These are phyloP conservation scores for Halisarca cf. caerulea DNA, from an alignment of 37 sponge, comb jelly and placozoan genomes.

Conservation along the genomic window DNA sequence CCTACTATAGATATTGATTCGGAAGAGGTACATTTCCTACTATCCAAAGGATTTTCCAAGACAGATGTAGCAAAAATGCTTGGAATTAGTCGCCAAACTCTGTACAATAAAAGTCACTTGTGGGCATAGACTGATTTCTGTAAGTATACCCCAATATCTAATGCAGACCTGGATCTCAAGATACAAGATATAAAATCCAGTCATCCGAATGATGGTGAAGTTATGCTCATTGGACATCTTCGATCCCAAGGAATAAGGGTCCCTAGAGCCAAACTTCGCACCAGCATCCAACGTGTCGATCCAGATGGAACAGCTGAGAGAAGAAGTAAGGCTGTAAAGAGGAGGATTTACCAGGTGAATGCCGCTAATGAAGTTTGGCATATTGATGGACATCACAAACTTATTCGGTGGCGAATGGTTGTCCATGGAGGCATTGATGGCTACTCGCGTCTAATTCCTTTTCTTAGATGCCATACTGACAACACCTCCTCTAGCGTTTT, in stretches of 20 bases:
- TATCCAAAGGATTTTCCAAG: slow-evolving; percentile 13
- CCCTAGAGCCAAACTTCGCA: neutral
- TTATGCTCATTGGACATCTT: slow-evolving; percentile 22
- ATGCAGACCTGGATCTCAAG: neutral
- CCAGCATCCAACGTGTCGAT: slow-evolving; percentile 29
- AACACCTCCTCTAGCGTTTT: neutral
- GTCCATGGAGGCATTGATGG: slow-evolving; percentile 26
- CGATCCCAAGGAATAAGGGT: slow-evolving; percentile 6
- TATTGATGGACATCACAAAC: neutral
- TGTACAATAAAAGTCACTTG: neutral
- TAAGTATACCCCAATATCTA: neutral
- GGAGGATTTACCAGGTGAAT: slow-evolving; percentile 17
- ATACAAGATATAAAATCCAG: neutral
- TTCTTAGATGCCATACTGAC: neutral
- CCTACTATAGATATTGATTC: neutral
- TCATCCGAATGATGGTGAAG: slow-evolving; percentile 47
- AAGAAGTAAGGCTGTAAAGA: neutral
- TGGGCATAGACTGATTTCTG: neutral
- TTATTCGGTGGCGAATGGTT: slow-evolving; percentile 6
- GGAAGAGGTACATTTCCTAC: neutral
- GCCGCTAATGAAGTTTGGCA: slow-evolving; percentile 23
- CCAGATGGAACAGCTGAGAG: neutral
- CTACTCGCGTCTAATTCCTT: neutral
- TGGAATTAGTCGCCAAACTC: slow-evolving; percentile 11
- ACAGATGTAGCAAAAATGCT: neutral